Base-by-base conservation (phyloP, 2,797 vertebrate genomes). In the Spinus olivaceus region DNA sequence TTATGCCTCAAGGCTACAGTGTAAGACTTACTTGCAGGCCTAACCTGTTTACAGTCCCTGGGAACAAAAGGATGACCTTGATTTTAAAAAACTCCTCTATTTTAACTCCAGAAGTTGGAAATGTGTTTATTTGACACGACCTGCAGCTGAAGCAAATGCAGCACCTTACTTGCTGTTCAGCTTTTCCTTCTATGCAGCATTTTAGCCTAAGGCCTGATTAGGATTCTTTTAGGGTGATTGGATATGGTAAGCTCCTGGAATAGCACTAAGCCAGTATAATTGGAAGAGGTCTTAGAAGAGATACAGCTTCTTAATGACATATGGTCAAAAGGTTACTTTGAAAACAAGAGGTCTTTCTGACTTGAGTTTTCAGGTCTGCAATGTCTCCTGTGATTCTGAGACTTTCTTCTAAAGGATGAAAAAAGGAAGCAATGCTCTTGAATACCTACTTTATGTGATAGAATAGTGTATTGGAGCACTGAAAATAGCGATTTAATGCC, bases 161-260 rank as follows among this genome's bases (percentile, higher is more conserved):
- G 14, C 39, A 27, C 64, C 35, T 71, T 51, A 27, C 37, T 76
- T 25, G 53, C 65, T 67, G 21, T 50, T 67, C 47, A 73, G 41
- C 51, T 64, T 79, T 88, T 90, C 60, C 65, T 44, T 59, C 74
- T 46, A 46, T 24, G 27, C 33, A 53, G 53, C 30, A 14, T 73
- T 90, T 85, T 77, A 94, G 28, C 50, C 65, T 94, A 81, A 92
- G 33, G 65, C 42, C 78, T 78, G 89, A 96, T 94, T 96, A 96
- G 91, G 79, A 94, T 89, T 97, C 91, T 89, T 96, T 97, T 90
- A 95, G 94, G 39, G 79, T 86, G 86, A 96, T 95, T 96, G 90
- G 65, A 61, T 33, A 10, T 22, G 65, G n/a, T 96, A 94, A 97
- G 88, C 90, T 96, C 73, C 89, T 94, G 54, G 67, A 96, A 86